A percentile compares a stretch with the other conserved stretches of the same genome.
Conservation (phyloP, 1,140 invertebrate species). For the Amyelois transitella region DNA sequence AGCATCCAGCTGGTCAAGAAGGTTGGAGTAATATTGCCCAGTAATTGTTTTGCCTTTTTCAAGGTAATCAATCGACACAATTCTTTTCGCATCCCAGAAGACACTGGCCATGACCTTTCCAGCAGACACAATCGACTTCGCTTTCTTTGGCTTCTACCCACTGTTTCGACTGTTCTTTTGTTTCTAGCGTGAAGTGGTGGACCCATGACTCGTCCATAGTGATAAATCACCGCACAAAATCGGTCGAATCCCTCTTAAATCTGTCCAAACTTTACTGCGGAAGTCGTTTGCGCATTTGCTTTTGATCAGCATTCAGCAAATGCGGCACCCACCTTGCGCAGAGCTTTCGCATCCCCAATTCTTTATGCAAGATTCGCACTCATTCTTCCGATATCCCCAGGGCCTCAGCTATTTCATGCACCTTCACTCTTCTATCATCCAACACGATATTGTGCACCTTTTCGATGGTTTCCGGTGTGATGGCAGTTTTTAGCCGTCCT, state of each 20-base stretch:
- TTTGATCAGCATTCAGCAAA: not conserved
- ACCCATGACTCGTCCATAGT: conserved; percentile 1
- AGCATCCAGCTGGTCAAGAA: not conserved
- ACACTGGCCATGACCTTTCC: not conserved
- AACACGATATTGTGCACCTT: not conserved
- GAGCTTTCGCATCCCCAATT: not conserved
- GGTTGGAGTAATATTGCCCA: not conserved
- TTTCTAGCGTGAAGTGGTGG: not conserved
- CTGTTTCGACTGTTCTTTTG: conserved; percentile 5
- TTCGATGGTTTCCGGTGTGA: not conserved
- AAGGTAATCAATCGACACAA: conserved; percentile 1
- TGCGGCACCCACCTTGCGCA: too few relatives aligned
- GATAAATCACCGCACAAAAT: not conserved
- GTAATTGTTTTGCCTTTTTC: too few relatives aligned
- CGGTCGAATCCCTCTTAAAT: not conserved
- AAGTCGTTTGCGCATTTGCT: not conserved
- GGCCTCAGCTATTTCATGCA: not conserved
- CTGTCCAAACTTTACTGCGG: not conserved
- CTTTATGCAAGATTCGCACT: not conserved
- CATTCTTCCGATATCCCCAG: not conserved
- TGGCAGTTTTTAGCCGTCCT: too few relatives aligned
- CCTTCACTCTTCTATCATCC: not conserved
- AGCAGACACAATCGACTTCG: not conserved
- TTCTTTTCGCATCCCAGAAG: not conserved
- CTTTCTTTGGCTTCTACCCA: conserved; percentile 1